Percentiles rank a stretch among this genome's conserved stretches.
These are phyloP conservation scores for Nomia melanderi DNA, from an alignment of 1,140 invertebrate species.

Conservation along the genomic window DNA sequence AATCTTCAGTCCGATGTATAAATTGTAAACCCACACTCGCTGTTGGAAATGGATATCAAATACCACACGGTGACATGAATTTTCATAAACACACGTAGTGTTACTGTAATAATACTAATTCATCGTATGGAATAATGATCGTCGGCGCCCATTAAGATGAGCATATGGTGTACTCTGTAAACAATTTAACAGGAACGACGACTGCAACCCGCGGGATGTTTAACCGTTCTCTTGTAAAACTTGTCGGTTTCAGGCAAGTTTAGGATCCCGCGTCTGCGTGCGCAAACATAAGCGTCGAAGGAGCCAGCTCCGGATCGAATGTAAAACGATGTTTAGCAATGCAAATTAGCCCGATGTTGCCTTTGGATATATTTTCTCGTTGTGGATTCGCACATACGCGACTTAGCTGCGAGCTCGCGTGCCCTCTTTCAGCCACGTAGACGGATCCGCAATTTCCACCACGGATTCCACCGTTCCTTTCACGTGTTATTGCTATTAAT, in stretches of 20 bases:
- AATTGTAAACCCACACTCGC: too few species aligned
- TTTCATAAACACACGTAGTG: too few species aligned
- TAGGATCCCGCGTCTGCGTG: not conserved
- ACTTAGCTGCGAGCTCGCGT: not conserved
- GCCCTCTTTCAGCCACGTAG: too few species aligned
- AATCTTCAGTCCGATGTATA: too few species aligned
- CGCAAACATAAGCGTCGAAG: slow-evolving; percentile 38
- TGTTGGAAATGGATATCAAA: too few species aligned
- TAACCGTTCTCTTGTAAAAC: not conserved
- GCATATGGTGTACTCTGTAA: not conserved
- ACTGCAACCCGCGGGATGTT: not conserved
- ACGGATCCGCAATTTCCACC: not conserved
- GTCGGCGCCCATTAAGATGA: too few species aligned
- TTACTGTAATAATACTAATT: too few species aligned
- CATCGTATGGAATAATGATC: too few species aligned
- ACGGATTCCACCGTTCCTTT: not conserved
- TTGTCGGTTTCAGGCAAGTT: not conserved
- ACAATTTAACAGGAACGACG: not conserved
- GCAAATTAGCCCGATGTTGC: slow-evolving; percentile 51
- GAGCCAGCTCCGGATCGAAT: slow-evolving; percentile 51
- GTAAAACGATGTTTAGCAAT: slow-evolving; percentile 59
- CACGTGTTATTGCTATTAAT: not conserved
- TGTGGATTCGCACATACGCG: not conserved
- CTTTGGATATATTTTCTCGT: slow-evolving; percentile 30
- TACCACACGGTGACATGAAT: too few species aligned